Conservation (phyloP, 2,888 invertebrate genomes). For the Celastrina argiolus region DNA sequence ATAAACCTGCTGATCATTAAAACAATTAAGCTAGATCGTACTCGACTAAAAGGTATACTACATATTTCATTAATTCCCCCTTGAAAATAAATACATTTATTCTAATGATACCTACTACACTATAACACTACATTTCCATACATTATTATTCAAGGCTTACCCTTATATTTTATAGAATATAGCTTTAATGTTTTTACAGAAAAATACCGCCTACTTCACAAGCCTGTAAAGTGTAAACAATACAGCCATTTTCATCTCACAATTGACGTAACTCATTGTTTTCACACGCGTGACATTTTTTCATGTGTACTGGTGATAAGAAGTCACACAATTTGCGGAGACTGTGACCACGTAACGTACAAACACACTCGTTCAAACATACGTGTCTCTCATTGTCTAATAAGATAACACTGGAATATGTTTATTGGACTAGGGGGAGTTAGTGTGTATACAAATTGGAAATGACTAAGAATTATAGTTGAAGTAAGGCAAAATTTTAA, state of each 20-base stretch:
- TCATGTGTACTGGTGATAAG: background rate
- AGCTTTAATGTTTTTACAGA: too few species aligned
- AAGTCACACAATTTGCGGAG: background rate
- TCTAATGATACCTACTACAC: too few species aligned
- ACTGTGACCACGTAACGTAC: background rate
- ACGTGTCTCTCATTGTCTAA: background rate
- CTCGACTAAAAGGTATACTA: too few species aligned
- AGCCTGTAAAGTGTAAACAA: background rate
- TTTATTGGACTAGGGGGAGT: background rate
- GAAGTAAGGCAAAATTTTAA: background rate
- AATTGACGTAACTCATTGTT: background rate
- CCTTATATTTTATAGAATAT: too few species aligned
- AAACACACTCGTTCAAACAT: background rate
- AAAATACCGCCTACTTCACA: too few species aligned
- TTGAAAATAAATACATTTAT: too few species aligned
- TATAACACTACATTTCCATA: too few species aligned
- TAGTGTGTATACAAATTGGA: too few species aligned
- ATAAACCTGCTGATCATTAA: too few species aligned
- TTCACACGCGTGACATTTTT: background rate
- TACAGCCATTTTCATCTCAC: background rate
- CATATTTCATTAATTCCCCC: too few species aligned
- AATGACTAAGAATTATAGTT: background rate
- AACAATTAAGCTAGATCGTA: too few species aligned
- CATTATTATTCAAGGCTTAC: too few species aligned
- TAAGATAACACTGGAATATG: background rate